Conservation (phyloP, 2,888 invertebrate genomes). For the Acronicta leporina region DNA sequence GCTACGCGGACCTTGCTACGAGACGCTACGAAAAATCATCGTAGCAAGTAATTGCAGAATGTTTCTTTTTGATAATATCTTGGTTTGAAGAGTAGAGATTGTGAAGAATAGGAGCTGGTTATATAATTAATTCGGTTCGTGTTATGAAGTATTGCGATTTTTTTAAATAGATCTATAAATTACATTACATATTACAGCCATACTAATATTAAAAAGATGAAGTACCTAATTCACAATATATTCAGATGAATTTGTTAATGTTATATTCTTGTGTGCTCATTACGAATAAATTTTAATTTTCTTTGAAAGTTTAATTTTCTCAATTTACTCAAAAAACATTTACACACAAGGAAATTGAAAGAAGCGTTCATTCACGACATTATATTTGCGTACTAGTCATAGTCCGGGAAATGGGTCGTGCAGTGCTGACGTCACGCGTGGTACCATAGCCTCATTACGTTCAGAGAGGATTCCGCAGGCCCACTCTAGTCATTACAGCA, state of each 20-base stretch:
- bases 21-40: slow-evolving; percentile 29
- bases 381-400: slow-evolving; percentile 12
- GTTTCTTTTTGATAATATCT: slow-evolving; percentile 2
- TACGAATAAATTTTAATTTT: too few relatives aligned
- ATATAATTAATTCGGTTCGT: too few relatives aligned
- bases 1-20: slow-evolving; percentile 54
- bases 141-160: too few relatives aligned
- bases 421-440: slow-evolving; percentile 39
- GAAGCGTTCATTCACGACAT: slow-evolving; percentile 24
- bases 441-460: slow-evolving; percentile 36
- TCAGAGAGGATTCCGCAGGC: slow-evolving; percentile 5
- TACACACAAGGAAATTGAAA: not conserved
- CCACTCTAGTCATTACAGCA: slow-evolving; percentile 1
- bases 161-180: too few relatives aligned
- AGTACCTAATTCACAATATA: not conserved
- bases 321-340: too few relatives aligned
- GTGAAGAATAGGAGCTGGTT: too few relatives aligned
- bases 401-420: slow-evolving; percentile 42
- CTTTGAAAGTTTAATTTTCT: too few relatives aligned
- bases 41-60: slow-evolving; percentile 15
- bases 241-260: not conserved
- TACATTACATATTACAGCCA: too few relatives aligned
- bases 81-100: too few relatives aligned
- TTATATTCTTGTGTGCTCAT: too few relatives aligned
- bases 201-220: not conserved